phyloP scores from a whole-genome alignment of 2,797 vertebrate species.

The Mycteria americana region DNA sequence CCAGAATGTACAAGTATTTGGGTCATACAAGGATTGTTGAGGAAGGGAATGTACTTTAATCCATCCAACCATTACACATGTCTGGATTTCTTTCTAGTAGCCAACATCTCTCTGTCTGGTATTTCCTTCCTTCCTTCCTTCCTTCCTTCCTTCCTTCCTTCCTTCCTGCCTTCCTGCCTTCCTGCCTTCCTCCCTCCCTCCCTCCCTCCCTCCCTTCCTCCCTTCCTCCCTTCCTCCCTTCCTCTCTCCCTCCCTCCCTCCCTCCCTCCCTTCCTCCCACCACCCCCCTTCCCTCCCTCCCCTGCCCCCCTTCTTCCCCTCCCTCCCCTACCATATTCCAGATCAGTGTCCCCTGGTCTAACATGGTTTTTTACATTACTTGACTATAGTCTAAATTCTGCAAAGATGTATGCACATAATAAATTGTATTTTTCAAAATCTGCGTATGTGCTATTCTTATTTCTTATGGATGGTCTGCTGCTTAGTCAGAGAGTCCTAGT shows the following conservation, averaged over 20 bases:
- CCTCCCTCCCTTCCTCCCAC: too few species aligned
- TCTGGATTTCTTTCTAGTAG: neutral
- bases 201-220: too few species aligned
- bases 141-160: neutral
- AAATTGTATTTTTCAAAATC: neutral
- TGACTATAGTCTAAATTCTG: neutral
- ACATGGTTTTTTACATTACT: neutral
- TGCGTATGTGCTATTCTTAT: neutral
- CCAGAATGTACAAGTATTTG: conserved; percentile 13
- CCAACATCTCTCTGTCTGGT: neutral
- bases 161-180: neutral
- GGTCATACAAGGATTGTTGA: neutral
- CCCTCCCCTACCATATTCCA: neutral
- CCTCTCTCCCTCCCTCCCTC: neutral
- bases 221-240: too few species aligned
- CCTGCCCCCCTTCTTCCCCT: too few species aligned
- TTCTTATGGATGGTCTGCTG: neutral
- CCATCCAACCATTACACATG: neutral
- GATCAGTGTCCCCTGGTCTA: neutral
- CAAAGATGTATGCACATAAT: neutral
- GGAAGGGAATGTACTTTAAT: neutral
- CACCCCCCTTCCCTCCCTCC: too few species aligned
- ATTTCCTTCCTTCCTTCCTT: neutral
- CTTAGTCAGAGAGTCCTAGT: neutral
- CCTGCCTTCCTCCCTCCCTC: neutral